phyloP scores from a whole-genome alignment of 2,888 invertebrate species.

The Acleris literana region DNA sequence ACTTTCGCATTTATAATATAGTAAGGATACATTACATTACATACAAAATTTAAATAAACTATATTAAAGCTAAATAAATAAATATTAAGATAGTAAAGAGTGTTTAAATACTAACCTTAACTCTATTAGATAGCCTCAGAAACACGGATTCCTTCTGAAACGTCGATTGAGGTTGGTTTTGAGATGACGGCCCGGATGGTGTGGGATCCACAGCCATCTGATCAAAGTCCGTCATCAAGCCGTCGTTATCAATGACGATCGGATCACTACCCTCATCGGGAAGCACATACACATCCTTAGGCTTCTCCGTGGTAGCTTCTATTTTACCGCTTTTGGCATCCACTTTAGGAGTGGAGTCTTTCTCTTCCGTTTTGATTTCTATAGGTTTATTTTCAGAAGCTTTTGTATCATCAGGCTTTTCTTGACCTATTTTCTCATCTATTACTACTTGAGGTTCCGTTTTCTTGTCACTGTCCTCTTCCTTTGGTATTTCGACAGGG shows the following conservation, averaged over 20 bases:
- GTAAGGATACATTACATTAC: no score
- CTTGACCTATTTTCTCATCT: conserved; percentile 58
- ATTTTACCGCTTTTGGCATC: conserved; percentile 62
- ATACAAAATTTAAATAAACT: no score
- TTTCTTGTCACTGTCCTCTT: conserved; percentile 60
- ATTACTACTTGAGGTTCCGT: conserved; percentile 49
- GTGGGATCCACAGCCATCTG: conserved; percentile 76
- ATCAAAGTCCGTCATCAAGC: conserved; percentile 81
- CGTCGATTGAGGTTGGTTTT: conserved; percentile 63
- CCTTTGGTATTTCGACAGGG: conserved; percentile 59
- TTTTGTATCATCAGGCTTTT: conserved; percentile 50
- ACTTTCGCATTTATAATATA: no score
- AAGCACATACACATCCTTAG: conserved; percentile 52
- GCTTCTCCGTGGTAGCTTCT: conserved; percentile 58
- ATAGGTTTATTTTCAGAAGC: conserved; percentile 49
- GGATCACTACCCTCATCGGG: conserved; percentile 65
- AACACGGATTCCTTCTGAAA: conserved; percentile 97
- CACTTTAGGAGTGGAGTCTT: conserved; percentile 54
- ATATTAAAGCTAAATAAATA: no score
- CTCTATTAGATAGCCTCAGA: conserved; percentile 96
- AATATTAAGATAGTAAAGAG: no score
- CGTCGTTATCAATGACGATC: conserved; percentile 74
- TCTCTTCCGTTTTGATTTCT: conserved; percentile 56
- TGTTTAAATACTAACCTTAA: conserved; percentile 87
- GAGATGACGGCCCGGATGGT: conserved; percentile 61